Evolutionary conservation across 2,113 vertebrate species (phyloP).

Genomic region (Gallinago media): DNA sequence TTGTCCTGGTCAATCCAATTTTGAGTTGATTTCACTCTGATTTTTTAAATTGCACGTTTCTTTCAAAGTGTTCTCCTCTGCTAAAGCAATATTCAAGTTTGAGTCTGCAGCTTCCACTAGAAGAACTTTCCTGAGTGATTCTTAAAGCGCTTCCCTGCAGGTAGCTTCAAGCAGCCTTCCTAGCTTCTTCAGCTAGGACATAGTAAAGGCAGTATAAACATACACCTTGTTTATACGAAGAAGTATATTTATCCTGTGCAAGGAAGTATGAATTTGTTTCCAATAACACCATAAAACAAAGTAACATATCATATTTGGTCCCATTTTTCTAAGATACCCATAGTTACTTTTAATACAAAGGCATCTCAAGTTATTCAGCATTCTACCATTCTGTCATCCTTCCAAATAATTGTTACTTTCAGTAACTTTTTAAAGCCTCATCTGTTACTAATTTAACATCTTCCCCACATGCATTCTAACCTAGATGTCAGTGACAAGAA

Average conservation of each 20-base stretch:
- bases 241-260: neutral
- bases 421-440: neutral
- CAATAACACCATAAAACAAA: neutral
- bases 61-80: neutral
- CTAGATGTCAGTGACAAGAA: neutral
- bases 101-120: neutral
- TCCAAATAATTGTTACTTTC: neutral
- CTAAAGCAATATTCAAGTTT: neutral
- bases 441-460: rapidly evolving
- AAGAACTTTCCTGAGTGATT: neutral
- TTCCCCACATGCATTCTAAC: rapidly evolving
- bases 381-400: neutral
- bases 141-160: neutral
- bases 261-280: neutral
- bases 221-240: neutral
- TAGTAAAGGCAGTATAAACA: neutral
- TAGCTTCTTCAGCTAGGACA: neutral
- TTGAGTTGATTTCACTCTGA: neutral
- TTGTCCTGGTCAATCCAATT: neutral
- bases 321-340: neutral
- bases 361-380: neutral
- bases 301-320: neutral
- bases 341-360: neutral
- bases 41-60: neutral
- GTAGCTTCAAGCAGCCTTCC: neutral